Evolutionary conservation across 2,113 vertebrate genomes (phyloP).

Genomic region (Orientallactaga bullata): DNA sequence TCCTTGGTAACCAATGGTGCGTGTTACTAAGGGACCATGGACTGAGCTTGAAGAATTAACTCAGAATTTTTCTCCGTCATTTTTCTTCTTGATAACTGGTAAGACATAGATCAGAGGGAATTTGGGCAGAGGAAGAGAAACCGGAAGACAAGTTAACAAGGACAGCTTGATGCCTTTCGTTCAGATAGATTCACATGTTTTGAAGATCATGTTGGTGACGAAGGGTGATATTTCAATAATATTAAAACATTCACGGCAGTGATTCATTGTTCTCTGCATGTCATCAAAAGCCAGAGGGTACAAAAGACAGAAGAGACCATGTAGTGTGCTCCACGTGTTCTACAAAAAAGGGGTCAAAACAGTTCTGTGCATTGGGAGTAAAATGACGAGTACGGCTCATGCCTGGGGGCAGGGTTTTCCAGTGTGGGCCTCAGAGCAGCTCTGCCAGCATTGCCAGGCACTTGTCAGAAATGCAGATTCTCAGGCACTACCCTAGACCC

Average conservation of each 20-base stretch:
- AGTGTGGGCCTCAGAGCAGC: neutral
- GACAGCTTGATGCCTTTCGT: constrained; percentile 52
- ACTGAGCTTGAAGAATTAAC: constrained; percentile 71
- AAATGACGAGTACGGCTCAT: neutral
- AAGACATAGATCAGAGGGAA: constrained; percentile 51
- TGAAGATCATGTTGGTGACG: constrained; percentile 77
- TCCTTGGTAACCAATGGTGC: constrained; percentile 40
- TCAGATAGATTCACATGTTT: constrained; percentile 74
- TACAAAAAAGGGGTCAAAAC: constrained; percentile 2
- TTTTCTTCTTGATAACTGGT: constrained; percentile 71
- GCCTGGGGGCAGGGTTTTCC: neutral
- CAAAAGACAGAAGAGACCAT: constrained; percentile 52
- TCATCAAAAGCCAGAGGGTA: constrained; percentile 69
- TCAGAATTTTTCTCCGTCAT: constrained; percentile 65
- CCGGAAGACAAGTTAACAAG: constrained; percentile 73
- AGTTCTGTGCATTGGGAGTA: neutral
- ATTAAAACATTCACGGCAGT: constrained; percentile 72
- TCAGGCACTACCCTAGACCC: neutral
- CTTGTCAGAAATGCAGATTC: neutral
- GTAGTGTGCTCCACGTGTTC: constrained; percentile 6
- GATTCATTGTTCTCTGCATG: constrained; percentile 57
- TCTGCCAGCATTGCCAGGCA: too few relatives aligned
- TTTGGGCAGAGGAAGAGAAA: constrained; percentile 47
- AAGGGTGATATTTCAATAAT: constrained; percentile 75
- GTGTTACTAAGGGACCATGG: constrained; percentile 72